These are phyloP conservation scores for Acholoe squamosa DNA, from an alignment of 2,888 invertebrate genomes.

Conservation along the genomic window DNA sequence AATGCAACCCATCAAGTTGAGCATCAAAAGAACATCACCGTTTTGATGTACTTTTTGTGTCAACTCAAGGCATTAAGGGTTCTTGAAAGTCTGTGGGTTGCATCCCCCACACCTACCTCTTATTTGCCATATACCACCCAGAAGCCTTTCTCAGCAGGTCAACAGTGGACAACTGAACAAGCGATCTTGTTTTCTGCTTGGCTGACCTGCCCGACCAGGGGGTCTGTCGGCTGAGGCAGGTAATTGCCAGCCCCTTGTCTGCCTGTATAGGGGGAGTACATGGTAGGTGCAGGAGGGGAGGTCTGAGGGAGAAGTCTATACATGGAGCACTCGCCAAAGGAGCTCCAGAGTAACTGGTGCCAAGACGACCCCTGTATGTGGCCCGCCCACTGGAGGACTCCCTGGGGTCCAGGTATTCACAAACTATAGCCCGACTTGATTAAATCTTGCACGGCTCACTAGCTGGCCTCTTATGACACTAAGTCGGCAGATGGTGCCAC, in stretches of 20 bases:
- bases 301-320: not conserved
- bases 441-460: constrained; percentile 28
- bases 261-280: not conserved
- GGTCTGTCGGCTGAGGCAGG: not conserved
- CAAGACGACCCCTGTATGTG: not conserved
- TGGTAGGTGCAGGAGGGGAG: not conserved
- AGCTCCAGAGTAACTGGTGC: not conserved
- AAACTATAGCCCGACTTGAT: not conserved
- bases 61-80: not conserved
- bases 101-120: not conserved
- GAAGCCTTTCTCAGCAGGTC: not conserved
- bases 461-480: not conserved
- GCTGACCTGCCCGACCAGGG: not conserved
- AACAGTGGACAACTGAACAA: not conserved
- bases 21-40: constrained; percentile 19
- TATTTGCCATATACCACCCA: not conserved
- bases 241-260: constrained; percentile 4
- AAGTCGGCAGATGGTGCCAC: not conserved
- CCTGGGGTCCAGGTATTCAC: not conserved
- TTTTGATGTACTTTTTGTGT: constrained; percentile 42
- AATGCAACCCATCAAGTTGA: not conserved
- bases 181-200: constrained; percentile 25
- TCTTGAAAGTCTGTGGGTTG: not conserved
- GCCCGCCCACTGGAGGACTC: not conserved
- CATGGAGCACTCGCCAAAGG: constrained; percentile 35